Conservation (phyloP, 2,797 vertebrate species). For the Pachyuromys duprasi region DNA sequence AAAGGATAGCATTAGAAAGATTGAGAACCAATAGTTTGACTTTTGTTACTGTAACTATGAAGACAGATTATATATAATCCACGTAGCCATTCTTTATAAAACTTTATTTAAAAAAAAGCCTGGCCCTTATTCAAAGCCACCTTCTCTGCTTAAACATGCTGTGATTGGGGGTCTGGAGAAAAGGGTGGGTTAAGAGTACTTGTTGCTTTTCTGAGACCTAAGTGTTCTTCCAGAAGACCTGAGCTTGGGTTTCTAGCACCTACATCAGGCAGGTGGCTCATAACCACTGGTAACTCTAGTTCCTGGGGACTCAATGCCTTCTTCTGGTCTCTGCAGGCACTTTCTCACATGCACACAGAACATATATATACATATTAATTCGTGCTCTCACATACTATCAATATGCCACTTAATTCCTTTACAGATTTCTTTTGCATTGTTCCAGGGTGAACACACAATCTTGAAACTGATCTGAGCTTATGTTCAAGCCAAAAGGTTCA, state of each 20-base stretch:
- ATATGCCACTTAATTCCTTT: constrained; percentile 81
- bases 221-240: background rate
- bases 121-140: background rate
- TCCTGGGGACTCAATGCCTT: background rate
- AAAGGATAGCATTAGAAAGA: background rate
- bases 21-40: background rate
- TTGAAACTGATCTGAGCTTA: constrained; percentile 70
- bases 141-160: background rate
- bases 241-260: background rate
- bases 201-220: background rate
- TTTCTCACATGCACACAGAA: background rate
- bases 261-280: background rate
- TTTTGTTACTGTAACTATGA: background rate
- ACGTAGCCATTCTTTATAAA: background rate
- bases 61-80: background rate
- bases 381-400: background rate
- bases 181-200: background rate
- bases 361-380: background rate
- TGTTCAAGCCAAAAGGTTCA: constrained; percentile 84
- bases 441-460: constrained; percentile 77
- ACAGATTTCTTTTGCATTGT: constrained; percentile 73
- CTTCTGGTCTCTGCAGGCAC: background rate
- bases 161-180: background rate
- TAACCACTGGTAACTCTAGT: background rate
- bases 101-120: background rate